These are phyloP conservation scores for Lepisosteus osseus DNA, from an alignment of 2,113 vertebrate species.

Conservation along the genomic window DNA sequence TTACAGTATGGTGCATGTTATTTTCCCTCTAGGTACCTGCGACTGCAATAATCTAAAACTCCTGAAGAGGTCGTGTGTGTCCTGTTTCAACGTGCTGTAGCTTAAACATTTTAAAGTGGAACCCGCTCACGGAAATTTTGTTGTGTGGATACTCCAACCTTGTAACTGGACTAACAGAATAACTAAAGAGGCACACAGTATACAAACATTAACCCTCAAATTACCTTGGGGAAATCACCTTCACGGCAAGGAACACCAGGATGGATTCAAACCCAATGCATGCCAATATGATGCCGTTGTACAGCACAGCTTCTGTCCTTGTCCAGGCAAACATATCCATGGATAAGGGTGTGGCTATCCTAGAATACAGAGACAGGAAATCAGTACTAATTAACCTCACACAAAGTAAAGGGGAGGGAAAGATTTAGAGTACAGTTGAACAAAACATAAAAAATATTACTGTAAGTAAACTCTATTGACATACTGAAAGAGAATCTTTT, in stretches of 20 bases:
- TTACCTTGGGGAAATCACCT: constrained; percentile 78
- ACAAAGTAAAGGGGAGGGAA: neutral
- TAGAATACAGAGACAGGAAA: constrained; percentile 38
- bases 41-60: too few relatives aligned
- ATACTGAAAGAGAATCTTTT: too few relatives aligned
- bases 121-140: too few relatives aligned
- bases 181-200: neutral
- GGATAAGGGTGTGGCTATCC: constrained; percentile 86
- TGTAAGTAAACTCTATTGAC: too few relatives aligned
- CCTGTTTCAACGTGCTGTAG: too few relatives aligned
- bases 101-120: too few relatives aligned
- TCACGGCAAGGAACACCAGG: constrained; percentile 79
- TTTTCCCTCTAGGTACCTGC: too few relatives aligned
- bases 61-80: too few relatives aligned
- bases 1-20: too few relatives aligned
- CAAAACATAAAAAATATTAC: neutral
- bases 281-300: constrained; percentile 87
- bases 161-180: neutral
- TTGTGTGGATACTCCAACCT: neutral
- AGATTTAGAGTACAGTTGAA: neutral
- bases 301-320: constrained; percentile 83
- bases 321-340: constrained; percentile 99
- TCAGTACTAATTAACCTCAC: neutral
- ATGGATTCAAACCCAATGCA: constrained; percentile 83
- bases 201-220: neutral